A percentile compares a stretch with the other conserved stretches of the same genome.
These are phyloP conservation scores for Nycticorax nycticorax DNA, from an alignment of 2,113 vertebrate genomes.

Conservation along the genomic window DNA sequence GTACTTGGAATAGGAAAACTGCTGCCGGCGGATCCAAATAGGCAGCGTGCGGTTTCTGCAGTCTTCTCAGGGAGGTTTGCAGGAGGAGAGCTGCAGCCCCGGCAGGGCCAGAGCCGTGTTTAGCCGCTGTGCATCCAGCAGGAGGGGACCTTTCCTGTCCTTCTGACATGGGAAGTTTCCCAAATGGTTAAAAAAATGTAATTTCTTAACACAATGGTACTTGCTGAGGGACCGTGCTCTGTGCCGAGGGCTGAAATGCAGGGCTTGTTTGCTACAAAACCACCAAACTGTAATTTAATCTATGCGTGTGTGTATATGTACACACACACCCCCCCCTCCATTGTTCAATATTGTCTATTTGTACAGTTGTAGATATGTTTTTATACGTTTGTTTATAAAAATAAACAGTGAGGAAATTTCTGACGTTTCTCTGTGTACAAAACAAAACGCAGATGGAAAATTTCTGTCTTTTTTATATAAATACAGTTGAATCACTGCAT, in stretches of 20 bases:
- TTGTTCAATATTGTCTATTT: background rate
- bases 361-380: background rate
- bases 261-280: background rate
- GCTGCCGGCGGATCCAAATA: background rate
- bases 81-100: background rate
- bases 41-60: background rate
- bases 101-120: background rate
- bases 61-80: background rate
- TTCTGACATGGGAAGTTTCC: background rate
- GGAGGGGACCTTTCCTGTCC: background rate
- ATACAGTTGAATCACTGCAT: background rate
- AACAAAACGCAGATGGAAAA: constrained; percentile 39
- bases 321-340: background rate
- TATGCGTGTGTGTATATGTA: background rate
- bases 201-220: background rate
- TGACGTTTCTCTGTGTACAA: background rate
- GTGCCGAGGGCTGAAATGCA: background rate
- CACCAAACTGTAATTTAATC: background rate
- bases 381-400: background rate
- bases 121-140: background rate
- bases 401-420: constrained; percentile 1
- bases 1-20: background rate
- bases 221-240: background rate
- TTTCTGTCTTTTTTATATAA: background rate
- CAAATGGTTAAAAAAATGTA: background rate